phyloP scores from a whole-genome alignment of 2,888 invertebrate genomes.

The Euzetes globulus region DNA sequence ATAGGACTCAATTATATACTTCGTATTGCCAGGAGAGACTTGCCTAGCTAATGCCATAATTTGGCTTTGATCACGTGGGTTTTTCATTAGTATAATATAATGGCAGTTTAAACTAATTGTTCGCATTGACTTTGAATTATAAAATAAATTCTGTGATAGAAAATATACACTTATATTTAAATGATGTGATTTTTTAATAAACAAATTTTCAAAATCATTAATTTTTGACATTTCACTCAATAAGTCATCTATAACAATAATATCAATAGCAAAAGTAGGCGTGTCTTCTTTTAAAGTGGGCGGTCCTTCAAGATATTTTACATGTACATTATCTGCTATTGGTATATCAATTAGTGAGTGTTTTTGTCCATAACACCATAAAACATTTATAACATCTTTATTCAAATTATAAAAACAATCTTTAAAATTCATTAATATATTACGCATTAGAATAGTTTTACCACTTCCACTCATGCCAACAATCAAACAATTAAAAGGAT shows the following conservation, averaged over 20 bases:
- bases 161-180: conserved; percentile 32
- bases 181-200: conserved; percentile 36
- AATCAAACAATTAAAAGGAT: conserved; percentile 22
- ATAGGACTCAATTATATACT: conserved; percentile 25
- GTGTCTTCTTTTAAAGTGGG: no score
- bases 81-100: conserved; percentile 34
- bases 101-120: conserved; percentile 34
- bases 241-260: conserved; percentile 34
- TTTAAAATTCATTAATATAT: background rate
- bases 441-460: conserved; percentile 27
- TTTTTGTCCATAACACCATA: conserved; percentile 33
- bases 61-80: conserved; percentile 29
- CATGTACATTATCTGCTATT: background rate
- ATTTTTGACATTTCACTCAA: conserved; percentile 24
- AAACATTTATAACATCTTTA: background rate
- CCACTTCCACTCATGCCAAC: conserved; percentile 27
- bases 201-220: conserved; percentile 23
- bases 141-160: conserved; percentile 33
- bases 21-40: conserved; percentile 4
- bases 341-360: conserved; percentile 8
- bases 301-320: background rate
- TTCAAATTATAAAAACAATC: conserved; percentile 15
- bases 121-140: conserved; percentile 24
- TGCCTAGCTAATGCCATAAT: conserved; percentile 23
- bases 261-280: background rate